Percentiles rank a stretch among this genome's conserved stretches.
Evolutionary conservation across 1,140 invertebrate genomes (phyloP).

Genomic region (Gryon sp.): DNA sequence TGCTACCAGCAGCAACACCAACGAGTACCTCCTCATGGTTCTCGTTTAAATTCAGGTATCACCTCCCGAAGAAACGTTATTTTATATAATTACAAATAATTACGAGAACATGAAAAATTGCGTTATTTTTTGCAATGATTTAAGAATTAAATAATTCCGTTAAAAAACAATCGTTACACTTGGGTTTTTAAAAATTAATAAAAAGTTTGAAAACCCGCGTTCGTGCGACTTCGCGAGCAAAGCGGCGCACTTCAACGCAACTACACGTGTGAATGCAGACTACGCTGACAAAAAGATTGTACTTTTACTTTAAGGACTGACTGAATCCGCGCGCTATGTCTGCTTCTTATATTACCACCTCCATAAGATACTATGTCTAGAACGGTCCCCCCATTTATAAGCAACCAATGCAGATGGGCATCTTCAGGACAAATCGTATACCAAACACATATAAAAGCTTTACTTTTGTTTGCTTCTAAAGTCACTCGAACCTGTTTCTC

Average conservation of each 20-base stretch:
- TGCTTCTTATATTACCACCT: conserved; percentile 79
- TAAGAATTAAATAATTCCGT: neutral
- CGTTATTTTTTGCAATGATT: conserved; percentile 7
- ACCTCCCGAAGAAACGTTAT: neutral
- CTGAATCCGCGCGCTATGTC: conserved; percentile 71
- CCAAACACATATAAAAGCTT: conserved; percentile 29
- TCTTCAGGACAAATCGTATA: conserved; percentile 39
- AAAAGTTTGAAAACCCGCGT: neutral
- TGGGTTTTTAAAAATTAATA: neutral
- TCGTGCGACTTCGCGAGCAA: conserved; percentile 33
- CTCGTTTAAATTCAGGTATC: conserved; percentile 16
- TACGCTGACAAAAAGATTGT: conserved; percentile 71
- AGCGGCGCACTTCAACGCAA: conserved; percentile 42
- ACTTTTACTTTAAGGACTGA: conserved; percentile 75
- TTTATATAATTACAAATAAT: neutral
- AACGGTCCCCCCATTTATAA: conserved; percentile 65
- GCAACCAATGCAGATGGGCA: conserved; percentile 50
- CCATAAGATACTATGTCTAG: conserved; percentile 65
- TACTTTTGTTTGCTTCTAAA: conserved; percentile 32
- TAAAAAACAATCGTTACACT: neutral
- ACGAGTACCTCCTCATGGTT: conserved; percentile 71
- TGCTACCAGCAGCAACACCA: conserved; percentile 70
- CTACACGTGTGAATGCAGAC: conserved; percentile 67
- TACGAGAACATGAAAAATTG: conserved; percentile 17
- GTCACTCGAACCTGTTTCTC: conserved; percentile 24